Base-by-base conservation (phyloP, 2,888 invertebrate species). In the Brachylomia viminalis region DNA sequence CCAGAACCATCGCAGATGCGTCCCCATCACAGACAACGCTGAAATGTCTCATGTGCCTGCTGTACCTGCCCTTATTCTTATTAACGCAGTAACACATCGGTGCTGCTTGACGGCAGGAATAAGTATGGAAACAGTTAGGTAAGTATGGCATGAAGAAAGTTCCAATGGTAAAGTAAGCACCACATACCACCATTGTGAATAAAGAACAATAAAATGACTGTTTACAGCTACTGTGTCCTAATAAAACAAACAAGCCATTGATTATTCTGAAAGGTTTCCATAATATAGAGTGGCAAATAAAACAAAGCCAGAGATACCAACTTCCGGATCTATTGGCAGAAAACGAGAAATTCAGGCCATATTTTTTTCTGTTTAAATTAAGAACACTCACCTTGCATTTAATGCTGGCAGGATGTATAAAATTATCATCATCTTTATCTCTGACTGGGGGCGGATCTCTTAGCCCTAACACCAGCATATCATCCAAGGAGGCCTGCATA, bases 401-500 rank as follows among this genome's bases (percentile, higher is more conserved):
- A 67, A 97, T 87, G 83, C 92, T 93, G 0, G 92, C 92, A 0
- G 97, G 97, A 81, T 96, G 97, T 10, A 97, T 90, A 85, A 97
- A 97, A 59, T 95, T 93, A 85, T 94, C 93, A 47, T 95, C 95
- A 73, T 96, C 95, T 17, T 93, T 92, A 75, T 93, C 91, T 30
- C 86, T 87, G 1, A 85, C 87, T 0, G 90, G 87, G 5, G 90
- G 89, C 2, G 86, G 90, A 38, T 94, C 93, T 4, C 93, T 88
- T 30, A 94, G 61, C 0, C 97, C 95, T 61, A 97, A 90, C 86
- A 97, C 95, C 20, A 97, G 95, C 91, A 97, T 97, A 86, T 97
- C 97, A 80, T 97, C 97, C 87, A 97, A 92, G 0, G 97, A 97
- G 11, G 96, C 95, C 82, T 96, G 97, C 86, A 97, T 85, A 54